Base-by-base conservation (phyloP, 2,797 vertebrate genomes). In the Eulemur rubriventer region DNA sequence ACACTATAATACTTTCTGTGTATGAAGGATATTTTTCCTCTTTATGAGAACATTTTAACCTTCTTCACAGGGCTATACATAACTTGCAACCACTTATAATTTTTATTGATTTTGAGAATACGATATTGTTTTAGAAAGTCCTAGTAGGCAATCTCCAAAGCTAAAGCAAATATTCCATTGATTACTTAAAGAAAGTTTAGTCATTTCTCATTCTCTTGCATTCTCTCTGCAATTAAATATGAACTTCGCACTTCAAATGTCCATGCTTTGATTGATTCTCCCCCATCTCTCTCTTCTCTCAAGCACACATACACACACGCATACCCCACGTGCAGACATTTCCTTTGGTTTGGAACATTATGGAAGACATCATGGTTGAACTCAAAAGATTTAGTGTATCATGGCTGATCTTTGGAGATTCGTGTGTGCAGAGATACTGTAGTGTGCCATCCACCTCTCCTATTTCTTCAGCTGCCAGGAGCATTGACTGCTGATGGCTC, bases 221-320 rank as follows among this genome's bases (percentile, higher is more conserved):
- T 95, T 76, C 9, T 95, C 46, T 93, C 38, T 83, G 9, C 89
- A 73, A 95, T 73, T 89, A 94, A 95, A 69, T 70, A 87, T 41
- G 35, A 87, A 59, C 65, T 88, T 63, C 67, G 1, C 6, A 48
- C 55, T 92, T 5, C 24, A 92, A 84, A 61, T 85, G 6, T 8
- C 35, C 14, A n/a, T 67, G 3, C 4, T 48, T 83, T 38, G 43
- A 65, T 67, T 61, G 28, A 16, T 9, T 80, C n/a, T 43, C 2
- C 11, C 16, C n/a, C 1, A 14, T 63, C 0, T 26, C 33, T n/a
- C 26, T 65, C 43, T 8, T 16, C n/a, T 1, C 35, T 1, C 52
- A 3, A 8, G 6, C 26, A 12, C 30, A 28, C 38, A 26, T 33
- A 18, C 4, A 30, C 10, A 24, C 26, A 61, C 10, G 20, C 50